Evolutionary conservation across 2,113 vertebrate genomes (phyloP).

Genomic region (Crotalus helleri): DNA sequence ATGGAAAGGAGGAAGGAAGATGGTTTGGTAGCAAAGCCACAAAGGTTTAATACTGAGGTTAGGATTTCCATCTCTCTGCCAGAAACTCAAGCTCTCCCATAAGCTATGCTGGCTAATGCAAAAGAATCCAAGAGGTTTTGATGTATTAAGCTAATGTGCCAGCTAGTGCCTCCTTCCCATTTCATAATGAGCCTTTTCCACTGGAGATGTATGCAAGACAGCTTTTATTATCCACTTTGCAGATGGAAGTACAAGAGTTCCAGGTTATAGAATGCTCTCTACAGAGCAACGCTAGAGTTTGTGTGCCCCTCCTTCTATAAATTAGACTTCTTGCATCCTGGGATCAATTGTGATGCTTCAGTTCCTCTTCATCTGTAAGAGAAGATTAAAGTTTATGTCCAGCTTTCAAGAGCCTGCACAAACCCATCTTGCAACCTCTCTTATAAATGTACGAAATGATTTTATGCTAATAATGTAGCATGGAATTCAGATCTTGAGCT

Average conservation of each 20-base stretch:
- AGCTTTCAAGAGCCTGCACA: neutral
- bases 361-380: neutral
- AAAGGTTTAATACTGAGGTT: constrained; percentile 7
- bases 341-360: neutral
- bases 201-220: constrained; percentile 53
- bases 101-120: constrained; percentile 31
- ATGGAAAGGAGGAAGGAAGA: neutral
- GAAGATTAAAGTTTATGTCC: neutral
- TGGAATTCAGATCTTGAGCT: neutral
- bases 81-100: neutral
- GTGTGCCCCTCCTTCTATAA: neutral
- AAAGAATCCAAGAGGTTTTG: constrained; percentile 31
- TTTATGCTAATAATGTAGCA: neutral
- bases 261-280: neutral
- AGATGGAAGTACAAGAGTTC: constrained; percentile 7
- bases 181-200: constrained; percentile 59
- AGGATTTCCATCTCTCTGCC: neutral
- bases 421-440: neutral
- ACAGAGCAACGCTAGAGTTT: neutral
- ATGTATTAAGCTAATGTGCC: constrained; percentile 61
- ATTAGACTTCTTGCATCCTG: neutral
- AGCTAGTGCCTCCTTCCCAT: constrained; percentile 52
- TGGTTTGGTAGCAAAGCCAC: neutral
- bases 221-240: constrained; percentile 38
- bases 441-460: neutral